These are phyloP conservation scores for Piaya cayana DNA, from an alignment of 2,113 vertebrate genomes.

Conservation along the genomic window DNA sequence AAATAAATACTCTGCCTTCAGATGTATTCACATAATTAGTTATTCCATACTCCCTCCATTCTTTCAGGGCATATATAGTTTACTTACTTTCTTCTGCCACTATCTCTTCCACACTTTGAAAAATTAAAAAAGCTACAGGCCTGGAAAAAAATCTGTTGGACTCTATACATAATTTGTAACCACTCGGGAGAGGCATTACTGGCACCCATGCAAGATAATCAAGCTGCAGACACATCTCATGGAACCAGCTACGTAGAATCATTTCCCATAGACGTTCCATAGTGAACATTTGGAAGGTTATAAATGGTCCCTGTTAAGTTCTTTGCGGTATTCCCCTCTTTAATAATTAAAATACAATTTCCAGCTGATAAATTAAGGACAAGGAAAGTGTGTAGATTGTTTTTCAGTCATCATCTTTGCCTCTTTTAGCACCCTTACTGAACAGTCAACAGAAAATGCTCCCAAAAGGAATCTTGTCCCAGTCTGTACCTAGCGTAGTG, in stretches of 20 bases:
- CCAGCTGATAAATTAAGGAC: neutral
- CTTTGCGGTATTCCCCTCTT: neutral
- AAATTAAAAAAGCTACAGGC: neutral
- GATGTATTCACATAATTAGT: neutral
- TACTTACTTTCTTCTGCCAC: neutral
- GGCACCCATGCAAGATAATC: neutral
- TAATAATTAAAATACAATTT: neutral
- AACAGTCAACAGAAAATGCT: neutral
- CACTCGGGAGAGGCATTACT: neutral
- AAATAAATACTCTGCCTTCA: neutral
- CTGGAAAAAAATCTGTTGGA: neutral
- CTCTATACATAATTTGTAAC: neutral
- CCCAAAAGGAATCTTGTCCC: neutral
- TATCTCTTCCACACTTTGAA: neutral
- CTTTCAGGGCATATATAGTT: neutral
- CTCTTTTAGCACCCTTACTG: neutral
- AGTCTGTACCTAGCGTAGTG: neutral
- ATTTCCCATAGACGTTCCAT: neutral
- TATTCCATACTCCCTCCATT: neutral
- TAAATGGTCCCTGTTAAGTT: neutral
- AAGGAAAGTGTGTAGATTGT: neutral
- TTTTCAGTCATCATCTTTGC: neutral
- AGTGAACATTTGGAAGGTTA: neutral
- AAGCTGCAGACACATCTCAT: neutral
- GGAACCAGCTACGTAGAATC: neutral